These are phyloP conservation scores for Copidosoma aretas DNA, from an alignment of 2,888 invertebrate genomes.

Conservation along the genomic window DNA sequence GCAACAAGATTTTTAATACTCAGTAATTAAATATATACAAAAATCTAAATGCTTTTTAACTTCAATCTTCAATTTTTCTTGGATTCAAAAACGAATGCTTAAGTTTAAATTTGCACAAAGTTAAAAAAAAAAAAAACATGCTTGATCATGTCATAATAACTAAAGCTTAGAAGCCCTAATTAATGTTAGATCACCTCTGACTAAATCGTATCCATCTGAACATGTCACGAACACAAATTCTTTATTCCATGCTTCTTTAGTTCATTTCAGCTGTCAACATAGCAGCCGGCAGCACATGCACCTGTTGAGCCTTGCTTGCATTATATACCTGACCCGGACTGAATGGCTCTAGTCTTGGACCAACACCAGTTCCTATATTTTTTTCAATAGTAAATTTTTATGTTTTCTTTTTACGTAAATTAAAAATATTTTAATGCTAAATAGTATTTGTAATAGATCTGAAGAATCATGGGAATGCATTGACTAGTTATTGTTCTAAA, in stretches of 20 bases:
- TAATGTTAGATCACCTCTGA: too few relatives aligned
- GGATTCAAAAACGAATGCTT: neutral
- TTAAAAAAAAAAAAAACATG: neutral
- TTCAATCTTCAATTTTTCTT: neutral
- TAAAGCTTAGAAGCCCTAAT: slow-evolving; percentile 16
- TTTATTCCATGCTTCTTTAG: slow-evolving; percentile 1
- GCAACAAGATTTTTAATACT: slow-evolving; percentile 45
- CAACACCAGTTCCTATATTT: slow-evolving; percentile 66
- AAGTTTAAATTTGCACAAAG: too few relatives aligned
- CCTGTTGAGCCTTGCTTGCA: slow-evolving; percentile 87
- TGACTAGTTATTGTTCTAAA: neutral
- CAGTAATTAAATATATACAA: slow-evolving; percentile 25
- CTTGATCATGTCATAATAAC: neutral
- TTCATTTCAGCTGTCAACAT: slow-evolving; percentile 45
- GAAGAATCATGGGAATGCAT: neutral
- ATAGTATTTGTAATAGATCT: neutral
- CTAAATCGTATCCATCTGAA: slow-evolving; percentile 17
- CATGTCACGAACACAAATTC: slow-evolving; percentile 18
- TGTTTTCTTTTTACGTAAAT: neutral
- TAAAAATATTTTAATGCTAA: slow-evolving; percentile 9
- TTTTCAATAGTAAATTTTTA: slow-evolving; percentile 48
- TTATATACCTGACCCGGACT: slow-evolving; percentile 93
- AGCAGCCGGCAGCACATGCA: slow-evolving; percentile 76
- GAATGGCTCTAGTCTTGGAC: slow-evolving; percentile 86
- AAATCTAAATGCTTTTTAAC: slow-evolving; percentile 17